Evolutionary conservation across 1,140 invertebrate genomes (phyloP), one percentile per base, ranked within the genome.

Genomic region (Alviniconcha marisindica): DNA sequence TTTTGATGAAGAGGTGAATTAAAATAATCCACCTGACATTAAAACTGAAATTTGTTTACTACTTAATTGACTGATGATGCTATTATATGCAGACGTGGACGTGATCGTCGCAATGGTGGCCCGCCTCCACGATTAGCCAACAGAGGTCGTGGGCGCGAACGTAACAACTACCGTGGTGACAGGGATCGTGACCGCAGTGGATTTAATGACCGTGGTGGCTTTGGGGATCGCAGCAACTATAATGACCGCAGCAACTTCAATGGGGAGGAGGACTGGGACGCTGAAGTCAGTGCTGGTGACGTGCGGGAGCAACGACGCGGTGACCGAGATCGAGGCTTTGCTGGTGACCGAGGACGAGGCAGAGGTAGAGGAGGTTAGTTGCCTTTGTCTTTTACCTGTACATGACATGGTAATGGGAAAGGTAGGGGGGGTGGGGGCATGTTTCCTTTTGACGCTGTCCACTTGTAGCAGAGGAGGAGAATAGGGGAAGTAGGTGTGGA

Each of bases 291-390:
- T 7, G 36, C 1, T 7, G 3, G 33, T 21, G 36, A 40, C 15
- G 38, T 71, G 33, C 2, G 36, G 18, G 69, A 71, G 18, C 69
- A 71, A 36, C 33, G 44, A 18, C 44, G 44, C 5, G 44, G 44
- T 5, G 44, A 48, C 77, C 77, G 18, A 80, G 87, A 83, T 85
- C 84, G 71, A 82, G 94, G 36, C 69, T 31, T 33, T 51, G 93
- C 94, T 69, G 81, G 87, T 73, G 87, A 88, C 33, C 93, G 94
- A 91, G 87, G 94, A 84, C 83, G 93, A 87, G 94, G 95, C 73
- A 90, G 95, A 38, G 95, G 95, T 82, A 73, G 87, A 86, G 88
- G 66, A 73, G 85, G 84, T 86, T 51, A 31, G 48, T 40, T 78
- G 31, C 69, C 21, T 81, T 51, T 71, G 31, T 74, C 36, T 54